Percentiles rank a stretch among this genome's conserved stretches.
Evolutionary conservation across 1,140 invertebrate species (phyloP).

Genomic region (Procambarus clarkii): DNA sequence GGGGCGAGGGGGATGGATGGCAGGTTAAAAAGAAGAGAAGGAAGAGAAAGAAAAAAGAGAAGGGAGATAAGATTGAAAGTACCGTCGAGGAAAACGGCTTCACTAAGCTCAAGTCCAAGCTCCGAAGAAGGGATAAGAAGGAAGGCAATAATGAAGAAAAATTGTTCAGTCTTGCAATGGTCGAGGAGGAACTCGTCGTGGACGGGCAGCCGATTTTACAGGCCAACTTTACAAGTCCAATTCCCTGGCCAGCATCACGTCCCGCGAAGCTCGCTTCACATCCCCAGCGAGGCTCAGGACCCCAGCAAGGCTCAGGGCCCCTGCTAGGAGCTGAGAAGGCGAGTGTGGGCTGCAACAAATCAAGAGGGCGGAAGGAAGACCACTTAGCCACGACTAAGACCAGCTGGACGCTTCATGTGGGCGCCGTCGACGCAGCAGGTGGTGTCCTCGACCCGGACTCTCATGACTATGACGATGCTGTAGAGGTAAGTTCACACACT

Average conservation of each 20-base stretch:
- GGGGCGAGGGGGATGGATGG: not conserved
- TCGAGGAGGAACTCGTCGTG: slow-evolving; percentile 9
- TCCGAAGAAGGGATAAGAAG: slow-evolving; percentile 21
- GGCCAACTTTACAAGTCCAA: not conserved
- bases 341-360: not conserved
- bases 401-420: slow-evolving; percentile 20
- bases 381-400: not conserved
- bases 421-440: not conserved
- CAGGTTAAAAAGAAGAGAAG: slow-evolving; percentile 13
- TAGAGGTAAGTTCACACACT: slow-evolving; percentile 16
- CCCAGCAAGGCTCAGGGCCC: not conserved
- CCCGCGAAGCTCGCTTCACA: not conserved
- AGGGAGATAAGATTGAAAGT: not conserved
- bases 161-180: slow-evolving; percentile 21
- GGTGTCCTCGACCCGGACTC: not conserved
- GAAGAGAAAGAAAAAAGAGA: slow-evolving; percentile 13
- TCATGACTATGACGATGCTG: slow-evolving; percentile 27
- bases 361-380: not conserved
- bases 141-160: slow-evolving; percentile 31
- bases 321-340: not conserved
- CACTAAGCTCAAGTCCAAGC: slow-evolving; percentile 22
- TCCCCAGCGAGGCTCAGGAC: not conserved
- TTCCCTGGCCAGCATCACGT: not conserved
- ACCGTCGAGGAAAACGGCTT: slow-evolving; percentile 17
- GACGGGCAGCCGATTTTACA: not conserved